Evolutionary conservation across 1,140 invertebrate species (phyloP).

Genomic region (Euglossa dilemma): DNA sequence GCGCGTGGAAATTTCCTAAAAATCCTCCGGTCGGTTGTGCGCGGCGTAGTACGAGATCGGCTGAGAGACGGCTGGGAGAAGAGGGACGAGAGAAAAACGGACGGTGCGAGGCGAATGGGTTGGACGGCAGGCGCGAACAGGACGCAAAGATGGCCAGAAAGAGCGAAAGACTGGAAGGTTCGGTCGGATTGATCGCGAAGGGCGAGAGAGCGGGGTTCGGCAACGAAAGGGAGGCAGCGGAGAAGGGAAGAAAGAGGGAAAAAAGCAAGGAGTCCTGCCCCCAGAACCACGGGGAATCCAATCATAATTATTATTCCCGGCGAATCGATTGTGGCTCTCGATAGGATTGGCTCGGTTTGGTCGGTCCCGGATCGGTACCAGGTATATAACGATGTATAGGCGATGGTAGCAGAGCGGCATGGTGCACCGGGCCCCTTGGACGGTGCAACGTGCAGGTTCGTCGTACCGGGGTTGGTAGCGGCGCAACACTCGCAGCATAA

Average conservation of each 20-base stretch:
- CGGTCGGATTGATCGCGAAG: slow-evolving; percentile 45
- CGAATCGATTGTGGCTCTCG: slow-evolving; percentile 80
- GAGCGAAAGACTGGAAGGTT: slow-evolving; percentile 20
- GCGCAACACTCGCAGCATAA: slow-evolving; percentile 80
- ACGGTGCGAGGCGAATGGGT: no score
- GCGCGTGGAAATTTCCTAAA: no score
- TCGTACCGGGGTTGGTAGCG: slow-evolving; percentile 59
- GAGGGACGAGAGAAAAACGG: no score
- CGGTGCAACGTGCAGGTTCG: slow-evolving; percentile 51
- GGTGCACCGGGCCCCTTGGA: slow-evolving; percentile 21
- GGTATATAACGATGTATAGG: slow-evolving; percentile 42
- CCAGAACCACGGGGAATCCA: slow-evolving; percentile 78
- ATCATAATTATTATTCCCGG: slow-evolving; percentile 82
- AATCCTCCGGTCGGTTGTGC: no score
- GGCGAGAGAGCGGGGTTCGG: slow-evolving; percentile 11
- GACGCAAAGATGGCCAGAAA: slow-evolving; percentile 60
- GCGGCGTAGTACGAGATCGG: no score
- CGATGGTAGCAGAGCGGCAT: slow-evolving; percentile 15
- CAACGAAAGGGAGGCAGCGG: slow-evolving; percentile 6
- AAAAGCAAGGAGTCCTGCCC: slow-evolving; percentile 67
- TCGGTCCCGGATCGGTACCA: slow-evolving; percentile 39
- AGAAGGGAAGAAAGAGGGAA: slow-evolving; percentile 34
- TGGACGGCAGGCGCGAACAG: not conserved
- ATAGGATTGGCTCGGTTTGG: slow-evolving; percentile 79
- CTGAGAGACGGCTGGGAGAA: no score